These are phyloP conservation scores for Harpagus bidentatus DNA, from an alignment of 2,113 vertebrate species.

Conservation along the genomic window DNA sequence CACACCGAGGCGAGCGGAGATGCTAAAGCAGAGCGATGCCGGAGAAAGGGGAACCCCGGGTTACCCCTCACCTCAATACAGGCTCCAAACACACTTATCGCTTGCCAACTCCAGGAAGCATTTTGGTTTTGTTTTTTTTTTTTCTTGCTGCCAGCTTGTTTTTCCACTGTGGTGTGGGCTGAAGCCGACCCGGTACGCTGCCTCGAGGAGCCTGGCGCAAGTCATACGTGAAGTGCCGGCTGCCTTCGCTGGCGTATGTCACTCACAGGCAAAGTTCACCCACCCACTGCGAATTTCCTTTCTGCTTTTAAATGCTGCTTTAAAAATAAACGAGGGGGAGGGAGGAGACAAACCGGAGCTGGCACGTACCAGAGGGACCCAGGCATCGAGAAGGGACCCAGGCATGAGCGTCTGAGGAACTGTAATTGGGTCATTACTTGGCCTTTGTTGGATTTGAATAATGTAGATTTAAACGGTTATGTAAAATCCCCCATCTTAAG, in stretches of 20 bases:
- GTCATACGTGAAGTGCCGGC: background rate
- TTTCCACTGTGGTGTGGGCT: conserved; percentile 14
- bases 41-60: background rate
- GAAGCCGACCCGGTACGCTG: background rate
- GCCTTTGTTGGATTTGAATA: conserved; percentile 43
- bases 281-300: conserved; percentile 59
- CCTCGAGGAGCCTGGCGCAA: background rate
- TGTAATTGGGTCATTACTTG: conserved; percentile 11
- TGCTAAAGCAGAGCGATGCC: background rate
- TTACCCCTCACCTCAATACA: background rate
- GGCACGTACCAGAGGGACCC: background rate
- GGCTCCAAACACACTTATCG: background rate
- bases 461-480: conserved; percentile 26
- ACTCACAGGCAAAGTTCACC: conserved; percentile 34
- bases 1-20: background rate
- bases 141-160: background rate
- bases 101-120: background rate
- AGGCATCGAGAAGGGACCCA: background rate
- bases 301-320: conserved; percentile 33
- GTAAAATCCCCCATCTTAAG: conserved; percentile 19
- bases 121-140: background rate
- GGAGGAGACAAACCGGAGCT: background rate
- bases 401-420: background rate
- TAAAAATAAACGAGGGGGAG: background rate
- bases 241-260: background rate